Base-by-base conservation (phyloP, 2,797 vertebrate species). In the Falco rusticolus region DNA sequence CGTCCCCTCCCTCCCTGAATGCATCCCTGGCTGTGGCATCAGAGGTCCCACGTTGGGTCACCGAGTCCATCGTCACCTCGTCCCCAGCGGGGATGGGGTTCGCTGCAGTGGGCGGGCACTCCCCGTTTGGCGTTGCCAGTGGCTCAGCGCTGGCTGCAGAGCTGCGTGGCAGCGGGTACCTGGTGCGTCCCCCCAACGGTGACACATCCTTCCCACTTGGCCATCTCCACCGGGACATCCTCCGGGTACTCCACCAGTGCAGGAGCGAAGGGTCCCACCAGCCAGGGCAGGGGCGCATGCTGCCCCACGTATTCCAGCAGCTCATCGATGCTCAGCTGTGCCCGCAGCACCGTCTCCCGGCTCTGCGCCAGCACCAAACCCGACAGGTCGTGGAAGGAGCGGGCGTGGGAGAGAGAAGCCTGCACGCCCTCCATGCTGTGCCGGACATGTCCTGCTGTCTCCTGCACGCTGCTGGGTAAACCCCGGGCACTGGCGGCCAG, bases 221-320 rank as follows among this genome's bases (percentile, higher is more conserved):
- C 80, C 61, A 84, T 69, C 1, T 85, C 90, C 16, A 76, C 6
- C 0, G 53, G 33, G 13, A 8, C 63, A 0, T 65, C 87, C 45
- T 95, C 93, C 0, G 91, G 96, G 0, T 87, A 97, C 93, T 98
- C 97, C 0, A 96, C 60, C 10, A 98, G 34, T 16, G 34, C 85
- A 0, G 99, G 99, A 45, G 98, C 98, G 10, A 99, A 99, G 6
- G 99, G 99, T 16, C 99, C 99, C 92, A 99, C 98, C 37, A 99
- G 96, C 99, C 99, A 99, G 57, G 98, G 99, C 81, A 99, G 97
- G 3, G 99, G 98, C 0, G 98, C 97, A 92, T 99, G 99, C 95
- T 99, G 98, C 11, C 98, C 97, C 17, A 99, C 98, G 34, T 99
- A 99, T 29, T 99, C 98, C 90, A 99, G 96, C 69, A 98, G 97